Conservation (phyloP, 2,888 invertebrate species). For the Hofmannophila pseudospretella region DNA sequence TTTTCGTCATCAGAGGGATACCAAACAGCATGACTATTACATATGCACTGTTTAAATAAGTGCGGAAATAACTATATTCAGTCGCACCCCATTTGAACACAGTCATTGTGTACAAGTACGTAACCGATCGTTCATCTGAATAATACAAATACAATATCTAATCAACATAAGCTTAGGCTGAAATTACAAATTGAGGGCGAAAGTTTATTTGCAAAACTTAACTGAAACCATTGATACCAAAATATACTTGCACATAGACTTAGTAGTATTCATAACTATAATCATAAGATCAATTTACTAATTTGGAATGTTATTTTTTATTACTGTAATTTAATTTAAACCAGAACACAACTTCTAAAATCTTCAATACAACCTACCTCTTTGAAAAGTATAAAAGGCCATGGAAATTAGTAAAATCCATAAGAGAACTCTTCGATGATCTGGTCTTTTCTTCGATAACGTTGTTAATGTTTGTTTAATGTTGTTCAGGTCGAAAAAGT, state of each 20-base stretch:
- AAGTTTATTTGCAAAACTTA: too few relatives aligned
- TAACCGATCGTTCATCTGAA: constrained; percentile 86
- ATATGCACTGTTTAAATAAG: constrained; percentile 84
- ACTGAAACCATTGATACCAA: too few relatives aligned
- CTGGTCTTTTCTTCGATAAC: constrained; percentile 76
- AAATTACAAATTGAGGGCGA: too few relatives aligned
- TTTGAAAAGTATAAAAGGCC: constrained; percentile 89
- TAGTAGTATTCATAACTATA: too few relatives aligned
- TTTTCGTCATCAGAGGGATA: constrained; percentile 84
- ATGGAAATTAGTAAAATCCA: constrained; percentile 84
- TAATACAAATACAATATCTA: neutral
- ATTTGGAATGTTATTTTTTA: too few relatives aligned
- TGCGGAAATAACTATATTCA: constrained; percentile 84
- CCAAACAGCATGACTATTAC: constrained; percentile 84
- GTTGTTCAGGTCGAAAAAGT: constrained; percentile 86
- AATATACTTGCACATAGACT: too few relatives aligned
- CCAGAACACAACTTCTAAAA: too few relatives aligned
- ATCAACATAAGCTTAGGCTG: too few relatives aligned
- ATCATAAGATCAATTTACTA: too few relatives aligned
- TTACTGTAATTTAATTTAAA: too few relatives aligned
- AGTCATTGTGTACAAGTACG: constrained; percentile 84
- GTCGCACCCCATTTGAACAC: constrained; percentile 85
- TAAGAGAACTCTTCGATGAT: constrained; percentile 79
- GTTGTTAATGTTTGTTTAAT: constrained; percentile 80
- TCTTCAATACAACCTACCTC: too few relatives aligned